Evolutionary conservation across 2,113 vertebrate genomes (phyloP), one percentile per base, ranked within the genome.

Genomic region (Microcebus jonahi): DNA sequence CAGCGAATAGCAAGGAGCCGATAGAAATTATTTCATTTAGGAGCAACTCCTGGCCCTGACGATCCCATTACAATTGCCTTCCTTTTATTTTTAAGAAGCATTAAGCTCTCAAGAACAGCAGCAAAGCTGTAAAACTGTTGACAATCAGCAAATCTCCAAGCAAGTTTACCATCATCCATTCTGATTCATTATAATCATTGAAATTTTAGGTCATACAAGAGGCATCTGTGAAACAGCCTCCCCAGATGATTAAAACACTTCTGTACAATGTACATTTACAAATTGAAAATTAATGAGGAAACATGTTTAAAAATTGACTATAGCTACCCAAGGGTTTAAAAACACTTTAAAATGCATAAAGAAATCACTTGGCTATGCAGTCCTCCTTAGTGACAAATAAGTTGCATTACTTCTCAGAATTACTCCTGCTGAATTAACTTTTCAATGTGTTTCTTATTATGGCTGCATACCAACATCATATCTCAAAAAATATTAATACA

Each of bases 271-370:
- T 39, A 96, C 63, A 97, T 88, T 96, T 97, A 96, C 81, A 98
- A 98, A 97, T 79, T 91, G 95, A 98, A 99, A 98, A 98, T 95
- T 98, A 98, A 98, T 83, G 89, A 97, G 92, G 21, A 98, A 98
- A 96, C 71, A 87, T 98, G 90, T 88, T 98, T 96, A 96, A 97
- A 98, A 98, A 97, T 90, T 97, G 88, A 83, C 48, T 98, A 55
- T 50, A 73, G 53, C 84, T 96, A 97, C 94, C 88, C 81, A 97
- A 55, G 94, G 96, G 83, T 21, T 95, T 96, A 85, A 94, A 92
- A 98, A 95, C 71, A 96, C 95, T 98, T 96, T 90, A 77, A 97
- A 98, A 94, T 88, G 77, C 76, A 94, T 79, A 95, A 50, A 94
- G 92, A 97, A 95, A 48, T 96, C 86, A 96, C 93, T 97, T 98